Evolutionary conservation across 2,797 vertebrate species (phyloP), one percentile per base, ranked within the genome.

Genomic region (Pangasius mekongensis): DNA sequence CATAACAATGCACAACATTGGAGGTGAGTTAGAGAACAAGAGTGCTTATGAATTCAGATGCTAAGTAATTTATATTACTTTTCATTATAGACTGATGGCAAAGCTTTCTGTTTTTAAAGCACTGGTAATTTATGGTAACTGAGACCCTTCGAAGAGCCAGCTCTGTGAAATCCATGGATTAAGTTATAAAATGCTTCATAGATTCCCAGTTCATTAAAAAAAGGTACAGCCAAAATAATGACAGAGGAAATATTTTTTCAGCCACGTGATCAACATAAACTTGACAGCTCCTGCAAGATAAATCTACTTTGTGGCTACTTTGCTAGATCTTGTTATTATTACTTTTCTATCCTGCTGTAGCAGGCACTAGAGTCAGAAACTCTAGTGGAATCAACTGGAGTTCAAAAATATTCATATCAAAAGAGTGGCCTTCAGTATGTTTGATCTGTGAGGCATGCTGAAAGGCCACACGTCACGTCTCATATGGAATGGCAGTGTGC

Each of bases 1-100:
- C 88, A 97, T 98, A 93, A 97, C 96, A 3, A 91, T 98, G 27
- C 97, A 98, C 91, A 98, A 97, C 93, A 95, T 97, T 62, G 97
- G 97, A 91, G 97, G 97, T 97, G 89, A 96, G 94, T 89, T 73
- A 52, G 7, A 67, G 2, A 78, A 69, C 16, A 56, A 82, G 66
- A n/a, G 27, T 67, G 0, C 7, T 54, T 49, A 66, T 84, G 22
- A 54, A 47, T 84, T 64, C 22, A 83, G 24, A 83, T 43, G 14
- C 10, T n/a, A n/a, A n/a, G 16, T 11, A 56, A 22, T 80, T 80
- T 56, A 30, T 3, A 77, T 20, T 36, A 39, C 8, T 22, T 81
- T 81, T 22, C 10, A 4, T 33, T 54, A 39, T 24, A 67, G n/a
- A 0, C 20, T 67, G 62, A 71, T 7, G 62, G 10, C 24, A 76